phyloP scores from a whole-genome alignment of 2,888 invertebrate genomes.

The Eumerus sabulonum region DNA sequence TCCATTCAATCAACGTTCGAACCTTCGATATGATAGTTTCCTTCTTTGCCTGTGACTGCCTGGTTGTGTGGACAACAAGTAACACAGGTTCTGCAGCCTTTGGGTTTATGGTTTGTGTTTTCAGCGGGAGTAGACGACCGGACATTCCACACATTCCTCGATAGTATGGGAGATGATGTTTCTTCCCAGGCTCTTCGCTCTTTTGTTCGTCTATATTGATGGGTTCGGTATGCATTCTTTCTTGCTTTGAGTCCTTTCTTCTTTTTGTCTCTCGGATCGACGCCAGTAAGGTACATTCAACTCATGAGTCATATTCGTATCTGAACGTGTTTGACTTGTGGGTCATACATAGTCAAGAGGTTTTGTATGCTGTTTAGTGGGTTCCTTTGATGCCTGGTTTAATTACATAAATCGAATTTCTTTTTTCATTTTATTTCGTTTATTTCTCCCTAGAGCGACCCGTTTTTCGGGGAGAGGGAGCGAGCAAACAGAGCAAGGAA shows the following conservation, averaged over 20 bases:
- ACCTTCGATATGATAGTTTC: no score
- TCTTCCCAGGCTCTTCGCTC: slow-evolving; percentile 4
- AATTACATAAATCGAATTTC: no score
- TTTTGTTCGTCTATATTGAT: slow-evolving; percentile 8
- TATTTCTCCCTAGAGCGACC: no score
- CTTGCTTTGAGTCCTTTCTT: slow-evolving; percentile 6
- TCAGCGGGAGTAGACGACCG: slow-evolving; percentile 45
- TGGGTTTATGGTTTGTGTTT: background rate
- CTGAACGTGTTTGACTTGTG: no score
- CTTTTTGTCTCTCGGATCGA: slow-evolving; percentile 6
- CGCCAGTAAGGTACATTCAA: background rate
- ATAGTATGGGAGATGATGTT: slow-evolving; percentile 14
- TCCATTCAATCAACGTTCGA: slow-evolving; percentile 21
- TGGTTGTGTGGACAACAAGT: slow-evolving; percentile 20
- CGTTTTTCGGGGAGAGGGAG: no score
- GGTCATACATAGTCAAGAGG: no score
- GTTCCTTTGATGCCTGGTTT: no score
- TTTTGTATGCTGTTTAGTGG: no score
- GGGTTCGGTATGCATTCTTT: slow-evolving; percentile 16
- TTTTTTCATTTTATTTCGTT: no score
- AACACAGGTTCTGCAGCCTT: slow-evolving; percentile 23
- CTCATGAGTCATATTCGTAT: no score
- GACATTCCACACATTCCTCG: slow-evolving; percentile 55
- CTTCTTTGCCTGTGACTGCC: no score
- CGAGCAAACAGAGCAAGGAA: no score